Conservation (phyloP, 2,888 invertebrate species). For the Scaeva pyrastri region DNA sequence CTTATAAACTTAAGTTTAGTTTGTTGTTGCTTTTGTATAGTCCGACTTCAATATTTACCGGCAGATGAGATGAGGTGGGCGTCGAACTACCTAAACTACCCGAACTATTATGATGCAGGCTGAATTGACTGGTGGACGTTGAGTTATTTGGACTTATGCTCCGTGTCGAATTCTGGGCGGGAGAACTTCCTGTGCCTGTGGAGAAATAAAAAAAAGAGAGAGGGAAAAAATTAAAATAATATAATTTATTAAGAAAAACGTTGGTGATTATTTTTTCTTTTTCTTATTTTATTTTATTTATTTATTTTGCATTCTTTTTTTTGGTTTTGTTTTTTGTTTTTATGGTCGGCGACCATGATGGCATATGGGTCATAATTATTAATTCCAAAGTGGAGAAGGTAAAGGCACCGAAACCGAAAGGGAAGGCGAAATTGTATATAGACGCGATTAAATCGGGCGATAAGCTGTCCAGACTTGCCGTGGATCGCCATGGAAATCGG, state of each 20-base stretch:
- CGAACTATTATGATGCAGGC: conserved; percentile 84
- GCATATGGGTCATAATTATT: conserved; percentile 75
- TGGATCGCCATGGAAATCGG: neutral
- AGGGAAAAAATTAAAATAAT: conserved; percentile 54
- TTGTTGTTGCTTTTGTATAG: neutral
- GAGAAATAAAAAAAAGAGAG: conserved; percentile 55
- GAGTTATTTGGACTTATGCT: conserved; percentile 84
- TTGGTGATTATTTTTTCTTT: conserved; percentile 17
- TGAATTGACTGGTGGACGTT: conserved; percentile 84
- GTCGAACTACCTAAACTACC: conserved; percentile 84
- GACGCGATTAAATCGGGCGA: conserved; percentile 71
- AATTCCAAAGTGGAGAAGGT: conserved; percentile 54
- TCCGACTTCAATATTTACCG: conserved; percentile 78
- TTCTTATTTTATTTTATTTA: conserved; percentile 29
- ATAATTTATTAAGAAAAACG: conserved; percentile 55
- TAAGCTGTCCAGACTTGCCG: conserved; percentile 61
- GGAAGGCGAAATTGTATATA: conserved; percentile 63
- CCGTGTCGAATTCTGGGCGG: conserved; percentile 84
- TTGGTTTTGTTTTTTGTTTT: too few relatives aligned
- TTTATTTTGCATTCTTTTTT: conserved; percentile 57
- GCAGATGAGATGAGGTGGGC: conserved; percentile 83
- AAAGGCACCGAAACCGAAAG: neutral
- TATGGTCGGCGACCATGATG: conserved; percentile 18
- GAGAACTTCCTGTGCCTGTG: conserved; percentile 84
- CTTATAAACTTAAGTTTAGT: neutral